Base-by-base conservation (phyloP, 2,797 vertebrate genomes). In the Podarcis lilfordi region DNA sequence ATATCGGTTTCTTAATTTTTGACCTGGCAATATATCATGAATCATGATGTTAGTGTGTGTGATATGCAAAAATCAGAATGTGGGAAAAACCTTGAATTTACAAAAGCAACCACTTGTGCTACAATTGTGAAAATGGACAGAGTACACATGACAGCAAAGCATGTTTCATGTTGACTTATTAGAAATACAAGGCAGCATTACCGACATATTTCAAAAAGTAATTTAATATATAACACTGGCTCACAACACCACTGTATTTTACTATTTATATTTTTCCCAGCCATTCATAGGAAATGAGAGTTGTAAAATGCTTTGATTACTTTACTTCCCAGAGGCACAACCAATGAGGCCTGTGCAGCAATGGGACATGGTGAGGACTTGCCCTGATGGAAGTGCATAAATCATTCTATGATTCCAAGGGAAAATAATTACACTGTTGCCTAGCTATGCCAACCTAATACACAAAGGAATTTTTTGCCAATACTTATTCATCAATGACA, bases 221-320 rank as follows among this genome's bases (percentile, higher is more conserved):
- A 50, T 83, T 89, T 59, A 88, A 89, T 69, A 74, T 50, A 35
- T 19, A 89, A 86, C 4, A 4, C 64, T 6, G 0, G 4, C 69
- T 89, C 4, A 91, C 59, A 89, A 15, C 10, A 89, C 78, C 61
- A 82, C 32, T 91, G 4, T 23, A 87, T 91, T 76, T 64, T 79
- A 77, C 72, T 77, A 86, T 40, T 74, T 37, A 89, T 61, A 4
- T 45, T 35, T 4, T 8, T 86, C 85, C 32, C 2, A 88, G 84
- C 25, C 32, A 86, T 1, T 75, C 43, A 91, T 86, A 91, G 71
- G 10, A 85, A 86, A 21, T 80, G 83, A 90, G 84, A 1, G 75
- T 10, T 21, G 4, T 27, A 43, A 87, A 84, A 69, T 2, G 2
- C 64, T 90, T 80, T 72, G 76, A 88, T 85, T 27, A 83, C 87